Percentiles rank a stretch among this genome's conserved stretches.
These are phyloP conservation scores for Atrina japonica DNA, from an alignment of 2,888 invertebrate species.

Conservation along the genomic window DNA sequence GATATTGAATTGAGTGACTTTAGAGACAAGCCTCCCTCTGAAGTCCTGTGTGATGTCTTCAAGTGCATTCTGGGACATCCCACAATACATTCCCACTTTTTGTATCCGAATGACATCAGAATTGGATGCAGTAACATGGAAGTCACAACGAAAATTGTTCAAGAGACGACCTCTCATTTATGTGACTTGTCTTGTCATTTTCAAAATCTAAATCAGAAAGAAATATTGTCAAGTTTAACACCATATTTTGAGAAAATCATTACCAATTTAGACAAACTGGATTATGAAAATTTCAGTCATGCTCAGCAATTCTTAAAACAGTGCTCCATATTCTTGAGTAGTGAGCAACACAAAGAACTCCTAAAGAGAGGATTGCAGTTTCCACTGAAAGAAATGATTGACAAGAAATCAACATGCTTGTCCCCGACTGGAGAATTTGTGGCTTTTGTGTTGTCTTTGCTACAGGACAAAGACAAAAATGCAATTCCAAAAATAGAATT, in stretches of 20 bases:
- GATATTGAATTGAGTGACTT: constrained; percentile 8
- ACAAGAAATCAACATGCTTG: not conserved
- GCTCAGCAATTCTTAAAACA: not conserved
- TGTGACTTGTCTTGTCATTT: too few relatives aligned
- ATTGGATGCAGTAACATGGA: too few relatives aligned
- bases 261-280: too few relatives aligned
- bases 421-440: not conserved
- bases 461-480: not conserved
- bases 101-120: too few relatives aligned
- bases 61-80: constrained; percentile 32
- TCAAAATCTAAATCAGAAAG: too few relatives aligned
- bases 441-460: not conserved
- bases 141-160: too few relatives aligned
- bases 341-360: constrained; percentile 9
- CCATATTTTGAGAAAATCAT: too few relatives aligned
- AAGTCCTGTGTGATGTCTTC: constrained; percentile 24
- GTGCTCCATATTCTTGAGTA: not conserved
- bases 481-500: not conserved
- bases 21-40: constrained; percentile 19
- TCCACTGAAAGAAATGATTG: not conserved
- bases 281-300: too few relatives aligned
- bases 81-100: not conserved
- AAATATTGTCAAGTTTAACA: too few relatives aligned
- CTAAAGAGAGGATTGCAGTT: not conserved
- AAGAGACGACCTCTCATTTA: too few relatives aligned